Conservation (phyloP, 92 coral and sea anemone genomes). For the Parazoanthus darwini region DNA sequence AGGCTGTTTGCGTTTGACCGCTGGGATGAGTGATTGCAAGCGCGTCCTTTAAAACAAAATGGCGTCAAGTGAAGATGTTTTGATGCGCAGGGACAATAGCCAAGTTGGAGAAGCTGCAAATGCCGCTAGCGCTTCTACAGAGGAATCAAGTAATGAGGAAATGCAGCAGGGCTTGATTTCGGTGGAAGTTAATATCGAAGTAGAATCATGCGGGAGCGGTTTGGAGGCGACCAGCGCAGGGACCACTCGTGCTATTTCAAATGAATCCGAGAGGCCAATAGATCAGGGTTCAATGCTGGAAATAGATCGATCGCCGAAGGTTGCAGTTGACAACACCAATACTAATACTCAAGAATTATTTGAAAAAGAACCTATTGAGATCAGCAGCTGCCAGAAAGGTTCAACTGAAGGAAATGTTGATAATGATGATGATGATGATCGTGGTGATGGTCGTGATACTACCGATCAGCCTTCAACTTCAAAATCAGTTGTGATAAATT, state of each 20-base stretch:
- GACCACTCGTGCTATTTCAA: background rate
- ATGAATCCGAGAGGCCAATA: background rate
- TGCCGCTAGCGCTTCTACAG: background rate
- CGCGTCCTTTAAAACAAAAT: constrained; percentile 4
- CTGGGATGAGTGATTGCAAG: constrained; percentile 2
- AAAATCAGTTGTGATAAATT: background rate
- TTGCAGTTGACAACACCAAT: no score
- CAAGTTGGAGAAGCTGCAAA: constrained; percentile 1
- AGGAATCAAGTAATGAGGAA: background rate
- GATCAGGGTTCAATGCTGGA: background rate
- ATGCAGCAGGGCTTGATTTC: background rate
- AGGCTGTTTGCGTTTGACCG: constrained; percentile 21
- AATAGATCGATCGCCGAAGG: background rate
- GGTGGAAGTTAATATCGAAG: constrained; percentile 7
- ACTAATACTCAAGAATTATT: background rate
- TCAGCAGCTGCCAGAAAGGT: background rate
- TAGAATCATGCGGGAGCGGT: background rate
- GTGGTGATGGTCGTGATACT: background rate
- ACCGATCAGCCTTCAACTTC: constrained; percentile 1
- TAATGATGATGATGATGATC: no score
- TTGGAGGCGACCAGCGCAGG: background rate
- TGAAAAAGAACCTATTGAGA: background rate
- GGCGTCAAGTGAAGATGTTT: constrained; percentile 16
- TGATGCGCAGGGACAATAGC: background rate
- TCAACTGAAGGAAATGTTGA: background rate